Conservation (phyloP, 2,113 vertebrate species). For the Alces alces region DNA sequence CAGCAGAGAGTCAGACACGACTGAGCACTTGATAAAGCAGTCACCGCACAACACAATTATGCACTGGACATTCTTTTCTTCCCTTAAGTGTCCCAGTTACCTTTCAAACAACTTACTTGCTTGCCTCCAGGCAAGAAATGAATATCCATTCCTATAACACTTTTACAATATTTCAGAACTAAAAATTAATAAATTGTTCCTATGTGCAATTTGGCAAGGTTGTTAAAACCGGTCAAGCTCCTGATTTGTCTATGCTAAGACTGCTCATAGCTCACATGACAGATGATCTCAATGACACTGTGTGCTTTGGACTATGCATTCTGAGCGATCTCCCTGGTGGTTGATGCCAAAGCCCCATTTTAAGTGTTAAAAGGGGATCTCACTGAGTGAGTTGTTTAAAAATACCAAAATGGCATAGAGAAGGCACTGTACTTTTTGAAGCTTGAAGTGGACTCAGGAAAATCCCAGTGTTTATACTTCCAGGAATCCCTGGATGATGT, state of each 20-base stretch:
- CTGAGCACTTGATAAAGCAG: not conserved
- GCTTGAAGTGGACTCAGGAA: slow-evolving; percentile 2
- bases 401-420: not conserved
- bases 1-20: not conserved
- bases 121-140: not conserved
- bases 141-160: not conserved
- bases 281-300: not conserved
- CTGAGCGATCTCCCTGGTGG: not conserved
- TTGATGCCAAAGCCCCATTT: not conserved
- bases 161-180: not conserved
- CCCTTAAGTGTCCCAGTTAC: not conserved
- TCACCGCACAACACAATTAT: not conserved
- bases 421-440: not conserved
- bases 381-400: not conserved
- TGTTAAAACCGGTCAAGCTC: not conserved
- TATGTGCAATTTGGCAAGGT: not conserved
- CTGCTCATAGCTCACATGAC: not conserved
- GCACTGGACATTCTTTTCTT: not conserved
- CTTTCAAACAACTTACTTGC: not conserved
- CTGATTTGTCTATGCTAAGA: not conserved
- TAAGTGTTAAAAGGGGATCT: not conserved
- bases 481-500: not conserved
- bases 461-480: not conserved
- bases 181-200: not conserved
- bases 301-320: not conserved